Conservation (phyloP, 2,113 vertebrate genomes). For the Otolemur garnettii region DNA sequence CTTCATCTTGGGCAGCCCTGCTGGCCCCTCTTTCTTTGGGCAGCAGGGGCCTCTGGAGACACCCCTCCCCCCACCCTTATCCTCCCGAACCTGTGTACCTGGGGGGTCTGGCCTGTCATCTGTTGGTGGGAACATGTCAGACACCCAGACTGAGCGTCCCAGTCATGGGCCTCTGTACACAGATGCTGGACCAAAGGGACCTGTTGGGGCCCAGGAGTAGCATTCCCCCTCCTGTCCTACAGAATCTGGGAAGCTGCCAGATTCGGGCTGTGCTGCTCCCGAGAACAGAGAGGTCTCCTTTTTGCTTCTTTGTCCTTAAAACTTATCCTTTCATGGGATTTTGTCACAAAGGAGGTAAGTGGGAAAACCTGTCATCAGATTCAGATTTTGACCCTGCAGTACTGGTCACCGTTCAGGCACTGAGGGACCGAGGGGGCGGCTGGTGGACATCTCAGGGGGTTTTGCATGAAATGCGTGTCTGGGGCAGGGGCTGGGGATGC, state of each 20-base stretch:
- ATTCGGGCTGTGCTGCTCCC: not conserved
- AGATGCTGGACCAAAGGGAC: not conserved
- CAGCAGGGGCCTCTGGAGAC: not conserved
- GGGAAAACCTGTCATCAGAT: not conserved
- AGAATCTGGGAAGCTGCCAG: not conserved
- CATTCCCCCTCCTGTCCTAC: no score
- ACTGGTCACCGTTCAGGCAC: not conserved
- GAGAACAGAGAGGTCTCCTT: not conserved
- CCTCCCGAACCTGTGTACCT: not conserved
- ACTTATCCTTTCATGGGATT: not conserved
- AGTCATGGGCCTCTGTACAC: rapidly evolving
- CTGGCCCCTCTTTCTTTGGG: not conserved
- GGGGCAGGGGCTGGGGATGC: not conserved
- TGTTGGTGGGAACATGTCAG: not conserved
- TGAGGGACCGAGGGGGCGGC: not conserved
- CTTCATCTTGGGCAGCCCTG: not conserved
- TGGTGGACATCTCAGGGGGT: rapidly evolving
- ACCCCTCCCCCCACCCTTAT: not conserved
- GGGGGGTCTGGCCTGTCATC: not conserved
- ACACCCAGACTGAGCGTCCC: not conserved
- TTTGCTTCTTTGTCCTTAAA: not conserved
- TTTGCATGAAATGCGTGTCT: not conserved
- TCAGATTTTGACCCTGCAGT: rapidly evolving
- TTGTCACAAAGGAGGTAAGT: not conserved
- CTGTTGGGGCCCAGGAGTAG: not conserved